Base-by-base conservation (phyloP, 30 jellyfish, hydroid and myxozoan genomes). In the Turritopsis dohrnii region DNA sequence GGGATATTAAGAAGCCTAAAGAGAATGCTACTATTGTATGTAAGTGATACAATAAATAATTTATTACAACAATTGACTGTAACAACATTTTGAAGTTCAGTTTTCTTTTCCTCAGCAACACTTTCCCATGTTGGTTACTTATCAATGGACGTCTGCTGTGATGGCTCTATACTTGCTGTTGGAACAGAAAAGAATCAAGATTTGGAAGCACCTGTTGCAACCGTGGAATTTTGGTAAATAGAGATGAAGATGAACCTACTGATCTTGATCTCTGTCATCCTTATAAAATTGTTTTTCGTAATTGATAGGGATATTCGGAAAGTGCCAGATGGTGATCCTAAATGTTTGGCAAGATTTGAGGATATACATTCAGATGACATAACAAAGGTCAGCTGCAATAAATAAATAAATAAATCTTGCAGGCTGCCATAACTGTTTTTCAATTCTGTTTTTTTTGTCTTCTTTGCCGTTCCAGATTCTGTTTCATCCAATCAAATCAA, bases 351-450 rank as follows among this genome's bases (percentile, higher is more conserved):
- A 24, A 86, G 74, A 41, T 84, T 87, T 75, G 96, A 93, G 29
- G 96, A 88, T 24, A 65, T 85, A 21, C 98, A 93, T 79, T 93
- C 98, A 1, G 96, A 93, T 93, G 98, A 93, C 71, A 74, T 93
- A 13, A 88, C 96, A 25, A 84, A 84, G 89, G 98, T 88, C 24
- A 28, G 60, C 27, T 0, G 13, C 72, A 66, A 0, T 26, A 28
- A 21, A 20, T 66, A 18, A 8, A 13, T 0, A 71, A 18, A 24
- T 16, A 9, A 1, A 25, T 29, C 30, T 83, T 21, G 75, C 1
- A 69, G 72, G 13, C 18, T 16, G 52, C 25, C 0, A 9, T 23
- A 21, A 52, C 22, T 79, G 21, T 41, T 41, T 5, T 3, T 41
- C 9, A 41, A 41, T n/a, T n/a, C n/a, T n/a, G n/a, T n/a, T n/a